These are phyloP conservation scores for Pseudomugil tenellus DNA, from an alignment of 2,797 vertebrate genomes.

Conservation along the genomic window DNA sequence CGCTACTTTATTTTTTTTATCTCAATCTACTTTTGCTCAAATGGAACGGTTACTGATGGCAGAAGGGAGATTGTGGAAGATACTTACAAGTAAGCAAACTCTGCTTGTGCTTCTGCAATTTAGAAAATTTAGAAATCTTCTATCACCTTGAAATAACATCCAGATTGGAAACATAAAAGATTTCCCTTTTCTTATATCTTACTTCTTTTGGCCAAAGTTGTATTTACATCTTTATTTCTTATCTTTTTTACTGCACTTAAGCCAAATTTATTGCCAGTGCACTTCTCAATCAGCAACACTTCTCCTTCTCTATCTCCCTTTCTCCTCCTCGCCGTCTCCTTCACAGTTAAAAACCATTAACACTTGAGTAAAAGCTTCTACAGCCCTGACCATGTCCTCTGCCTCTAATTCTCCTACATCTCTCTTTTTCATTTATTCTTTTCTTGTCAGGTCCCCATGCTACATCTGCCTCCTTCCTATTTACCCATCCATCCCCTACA, in stretches of 20 bases:
- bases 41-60: neutral
- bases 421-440: constrained; percentile 21
- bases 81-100: neutral
- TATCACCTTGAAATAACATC: constrained; percentile 19
- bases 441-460: constrained; percentile 29
- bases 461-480: constrained; percentile 25
- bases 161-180: neutral
- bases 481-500: constrained; percentile 24
- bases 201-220: neutral
- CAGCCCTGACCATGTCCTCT: constrained; percentile 7
- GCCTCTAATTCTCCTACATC: constrained; percentile 10
- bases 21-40: neutral
- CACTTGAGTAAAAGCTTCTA: constrained; percentile 15
- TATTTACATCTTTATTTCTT: neutral
- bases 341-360: constrained; percentile 12
- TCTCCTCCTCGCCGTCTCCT: constrained; percentile 11
- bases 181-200: neutral
- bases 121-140: constrained; percentile 6
- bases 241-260: constrained; percentile 14
- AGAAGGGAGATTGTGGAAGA: neutral
- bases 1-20: neutral
- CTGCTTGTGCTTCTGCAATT: neutral
- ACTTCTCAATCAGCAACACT: constrained; percentile 12
- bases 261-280: constrained; percentile 24
- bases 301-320: neutral